Evolutionary conservation across 2,113 vertebrate genomes (phyloP).

Genomic region (Forbesichthys papilliferus): DNA sequence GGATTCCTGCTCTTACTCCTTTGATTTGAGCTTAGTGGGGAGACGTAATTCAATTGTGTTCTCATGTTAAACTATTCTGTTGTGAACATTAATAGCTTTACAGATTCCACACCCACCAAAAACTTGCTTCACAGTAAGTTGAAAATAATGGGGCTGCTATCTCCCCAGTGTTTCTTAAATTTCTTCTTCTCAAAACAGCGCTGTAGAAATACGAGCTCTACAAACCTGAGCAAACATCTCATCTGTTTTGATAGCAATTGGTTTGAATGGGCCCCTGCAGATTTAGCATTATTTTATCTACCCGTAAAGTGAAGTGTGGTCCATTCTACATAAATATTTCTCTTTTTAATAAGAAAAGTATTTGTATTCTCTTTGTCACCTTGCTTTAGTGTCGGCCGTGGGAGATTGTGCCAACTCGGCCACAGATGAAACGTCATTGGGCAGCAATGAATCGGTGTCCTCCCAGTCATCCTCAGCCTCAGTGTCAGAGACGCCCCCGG

Average conservation of each 20-base stretch:
- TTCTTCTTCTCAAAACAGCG: conserved; percentile 30
- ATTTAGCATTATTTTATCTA: conserved; percentile 26
- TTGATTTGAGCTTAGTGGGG: conserved; percentile 5
- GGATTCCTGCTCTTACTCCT: conserved; percentile 5
- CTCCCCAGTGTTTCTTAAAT: conserved; percentile 31
- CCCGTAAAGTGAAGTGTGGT: conserved; percentile 24
- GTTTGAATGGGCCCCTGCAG: conserved; percentile 40
- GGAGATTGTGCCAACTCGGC: conserved; percentile 73
- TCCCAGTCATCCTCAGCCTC: conserved; percentile 87
- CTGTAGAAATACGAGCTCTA: conserved; percentile 43
- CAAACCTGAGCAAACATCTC: conserved; percentile 37
- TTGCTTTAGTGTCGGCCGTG: conserved; percentile 21
- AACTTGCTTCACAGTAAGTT: conserved; percentile 32
- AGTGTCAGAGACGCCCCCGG: conserved; percentile 69
- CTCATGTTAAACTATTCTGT: not conserved
- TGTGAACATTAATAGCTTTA: conserved; percentile 18
- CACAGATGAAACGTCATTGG: conserved; percentile 83
- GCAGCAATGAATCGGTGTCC: conserved; percentile 90
- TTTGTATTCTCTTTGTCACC: not conserved
- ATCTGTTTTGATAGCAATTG: conserved; percentile 52
- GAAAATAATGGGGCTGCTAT: conserved; percentile 43
- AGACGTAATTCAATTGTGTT: not conserved
- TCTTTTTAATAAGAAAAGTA: not conserved
- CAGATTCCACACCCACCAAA: conserved; percentile 12
- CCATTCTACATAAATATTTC: not conserved